These are phyloP conservation scores for Phyllotreta cruciferae DNA, from an alignment of 2,888 invertebrate species.

Conservation along the genomic window DNA sequence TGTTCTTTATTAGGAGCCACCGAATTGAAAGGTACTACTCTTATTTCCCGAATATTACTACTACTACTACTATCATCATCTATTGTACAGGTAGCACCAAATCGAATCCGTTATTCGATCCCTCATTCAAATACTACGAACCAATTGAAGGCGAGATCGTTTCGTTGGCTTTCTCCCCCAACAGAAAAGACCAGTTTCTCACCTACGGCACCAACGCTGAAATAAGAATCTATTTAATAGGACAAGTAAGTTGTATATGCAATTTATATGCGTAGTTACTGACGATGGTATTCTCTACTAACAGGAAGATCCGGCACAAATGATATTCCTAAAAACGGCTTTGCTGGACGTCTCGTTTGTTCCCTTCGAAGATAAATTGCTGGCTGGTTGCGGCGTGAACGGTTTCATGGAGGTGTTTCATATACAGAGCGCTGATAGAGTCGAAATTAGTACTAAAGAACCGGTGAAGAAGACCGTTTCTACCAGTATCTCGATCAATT, in stretches of 20 bases:
- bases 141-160: constrained; percentile 57
- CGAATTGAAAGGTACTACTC: constrained; percentile 47
- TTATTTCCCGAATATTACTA: neutral
- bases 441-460: constrained; percentile 45
- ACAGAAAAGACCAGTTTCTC: constrained; percentile 57
- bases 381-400: constrained; percentile 54
- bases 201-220: constrained; percentile 57
- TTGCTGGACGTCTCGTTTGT: constrained; percentile 52
- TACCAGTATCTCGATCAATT: constrained; percentile 44
- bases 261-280: neutral
- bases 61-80: neutral
- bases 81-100: constrained; percentile 44
- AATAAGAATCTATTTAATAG: constrained; percentile 56
- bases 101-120: constrained; percentile 53
- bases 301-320: constrained; percentile 56
- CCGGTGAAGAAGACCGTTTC: constrained; percentile 38
- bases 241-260: constrained; percentile 50
- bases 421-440: constrained; percentile 48
- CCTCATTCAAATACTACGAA: constrained; percentile 57
- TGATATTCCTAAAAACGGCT: constrained; percentile 53
- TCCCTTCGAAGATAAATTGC: constrained; percentile 54
- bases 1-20: constrained; percentile 57
- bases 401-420: constrained; percentile 54
- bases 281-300: constrained; percentile 26
- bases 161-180: constrained; percentile 54